Base-by-base conservation (phyloP, 2,113 vertebrate genomes). In the Indri indri region DNA sequence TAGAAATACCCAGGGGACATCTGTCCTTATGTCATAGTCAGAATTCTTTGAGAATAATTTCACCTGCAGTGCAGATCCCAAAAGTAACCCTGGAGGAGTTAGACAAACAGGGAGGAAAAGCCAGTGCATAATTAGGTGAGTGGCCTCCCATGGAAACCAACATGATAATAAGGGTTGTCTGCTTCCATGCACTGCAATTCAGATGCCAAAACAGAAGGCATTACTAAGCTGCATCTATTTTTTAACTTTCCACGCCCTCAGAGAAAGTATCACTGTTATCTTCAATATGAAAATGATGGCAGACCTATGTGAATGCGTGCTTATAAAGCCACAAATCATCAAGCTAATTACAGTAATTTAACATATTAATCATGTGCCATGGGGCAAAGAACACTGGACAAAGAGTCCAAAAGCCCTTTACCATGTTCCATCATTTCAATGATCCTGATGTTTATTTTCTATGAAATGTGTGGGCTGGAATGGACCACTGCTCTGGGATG, bases 41-140 rank as follows among this genome's bases (percentile, higher is more conserved):
- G 82, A 52, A 40, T 54, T 84, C 79, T 96, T 71, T 93, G 63
- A 52, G 87, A 98, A 96, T 92, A 92, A 97, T 97, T 97, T 95
- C 96, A 97, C 88, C 98, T 98, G 94, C 1, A 0, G 94, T 92
- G 94, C 79, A 97, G 96, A 94, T 95, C 96, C 97, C 97, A 76
- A 95, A 92, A 94, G 77, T 82, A 98, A 98, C 96, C 95, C 97
- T 80, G 81, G 95, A 95, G 94, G 94, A 94, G 22, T 63, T 63
- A 96, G 73, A 81, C 70, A 97, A 90, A 97, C 65, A 83, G 0
- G 2, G 65, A 97, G 50, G 95, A 98, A 96, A 98, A 91, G 65
- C 74, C 95, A 92, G 93, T 61, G 87, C 54, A 79, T 84, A 98
- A 98, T 96, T 97, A 98, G 84, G 37, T 8, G 93, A 89, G 93